These are phyloP conservation scores for Smittia sp. DNA, from an alignment of 2,888 invertebrate genomes.

Conservation along the genomic window DNA sequence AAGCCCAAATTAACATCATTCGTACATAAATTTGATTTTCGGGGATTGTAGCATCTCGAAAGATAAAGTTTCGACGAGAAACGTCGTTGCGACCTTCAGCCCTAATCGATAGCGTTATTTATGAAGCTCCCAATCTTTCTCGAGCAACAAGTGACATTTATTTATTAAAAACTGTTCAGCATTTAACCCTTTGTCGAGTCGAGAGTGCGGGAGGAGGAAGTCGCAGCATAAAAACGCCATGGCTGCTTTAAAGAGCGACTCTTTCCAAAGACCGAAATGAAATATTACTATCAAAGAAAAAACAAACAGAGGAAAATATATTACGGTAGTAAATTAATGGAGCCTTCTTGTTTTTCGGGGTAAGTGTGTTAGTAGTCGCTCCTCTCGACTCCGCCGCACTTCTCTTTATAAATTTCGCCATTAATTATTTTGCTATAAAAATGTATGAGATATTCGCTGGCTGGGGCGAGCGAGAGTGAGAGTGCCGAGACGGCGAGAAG, in stretches of 20 bases:
- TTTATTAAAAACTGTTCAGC: slow-evolving; percentile 24
- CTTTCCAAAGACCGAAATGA: slow-evolving; percentile 23
- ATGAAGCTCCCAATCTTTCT: neutral
- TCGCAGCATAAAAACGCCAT: neutral
- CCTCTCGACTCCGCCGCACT: neutral
- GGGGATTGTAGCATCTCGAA: too few species aligned
- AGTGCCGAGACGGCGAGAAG: slow-evolving; percentile 3
- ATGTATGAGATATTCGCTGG: slow-evolving; percentile 36
- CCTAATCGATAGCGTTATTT: too few species aligned
- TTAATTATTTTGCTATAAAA: slow-evolving; percentile 41
- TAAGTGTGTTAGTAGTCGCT: slow-evolving; percentile 39
- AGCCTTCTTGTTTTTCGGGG: slow-evolving; percentile 32
- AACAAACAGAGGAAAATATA: slow-evolving; percentile 40
- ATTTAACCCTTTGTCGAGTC: slow-evolving; percentile 24
- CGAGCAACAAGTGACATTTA: slow-evolving; percentile 33
- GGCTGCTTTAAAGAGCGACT: neutral
- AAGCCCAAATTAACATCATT: neutral
- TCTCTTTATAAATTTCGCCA: slow-evolving; percentile 33
- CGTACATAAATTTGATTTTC: neutral
- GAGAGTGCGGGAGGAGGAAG: neutral
- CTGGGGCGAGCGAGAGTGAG: slow-evolving; percentile 6
- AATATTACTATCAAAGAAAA: slow-evolving; percentile 40
- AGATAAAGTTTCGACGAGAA: too few species aligned
- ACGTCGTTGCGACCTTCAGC: too few species aligned
- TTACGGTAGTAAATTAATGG: slow-evolving; percentile 40